phyloP scores from a whole-genome alignment of 2,113 vertebrate species.

The Muntiacus reevesi region DNA sequence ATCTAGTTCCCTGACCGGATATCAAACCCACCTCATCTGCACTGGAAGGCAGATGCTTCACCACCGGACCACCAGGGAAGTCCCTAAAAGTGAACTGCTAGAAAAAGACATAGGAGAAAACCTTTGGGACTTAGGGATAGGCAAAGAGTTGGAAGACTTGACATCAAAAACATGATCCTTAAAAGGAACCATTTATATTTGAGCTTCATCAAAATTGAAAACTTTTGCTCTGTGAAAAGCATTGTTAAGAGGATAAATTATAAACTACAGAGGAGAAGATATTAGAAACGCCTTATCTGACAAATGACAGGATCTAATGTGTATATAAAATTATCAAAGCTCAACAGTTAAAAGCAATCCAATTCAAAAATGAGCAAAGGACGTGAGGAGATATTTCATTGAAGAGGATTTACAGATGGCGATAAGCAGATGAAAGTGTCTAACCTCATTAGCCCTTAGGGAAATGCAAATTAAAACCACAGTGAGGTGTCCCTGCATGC shows the following conservation, averaged over 20 bases:
- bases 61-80: background rate
- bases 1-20: background rate
- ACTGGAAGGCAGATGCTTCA: background rate
- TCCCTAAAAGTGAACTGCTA: background rate
- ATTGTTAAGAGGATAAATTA: background rate
- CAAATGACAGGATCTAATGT: accelerated
- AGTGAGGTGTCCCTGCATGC: accelerated
- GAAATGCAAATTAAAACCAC: background rate
- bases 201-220: background rate
- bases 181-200: background rate
- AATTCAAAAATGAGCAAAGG: no score
- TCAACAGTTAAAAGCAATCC: background rate
- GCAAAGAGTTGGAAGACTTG: background rate
- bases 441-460: background rate
- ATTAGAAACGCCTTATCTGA: background rate
- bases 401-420: background rate
- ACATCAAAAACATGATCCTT: no score
- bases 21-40: background rate
- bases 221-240: background rate
- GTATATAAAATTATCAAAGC: background rate
- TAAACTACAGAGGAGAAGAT: background rate
- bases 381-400: background rate
- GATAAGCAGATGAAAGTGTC: background rate
- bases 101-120: background rate
- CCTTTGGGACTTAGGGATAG: background rate